phyloP scores from a whole-genome alignment of 1,140 invertebrate species.

The Papilio aristodemus region DNA sequence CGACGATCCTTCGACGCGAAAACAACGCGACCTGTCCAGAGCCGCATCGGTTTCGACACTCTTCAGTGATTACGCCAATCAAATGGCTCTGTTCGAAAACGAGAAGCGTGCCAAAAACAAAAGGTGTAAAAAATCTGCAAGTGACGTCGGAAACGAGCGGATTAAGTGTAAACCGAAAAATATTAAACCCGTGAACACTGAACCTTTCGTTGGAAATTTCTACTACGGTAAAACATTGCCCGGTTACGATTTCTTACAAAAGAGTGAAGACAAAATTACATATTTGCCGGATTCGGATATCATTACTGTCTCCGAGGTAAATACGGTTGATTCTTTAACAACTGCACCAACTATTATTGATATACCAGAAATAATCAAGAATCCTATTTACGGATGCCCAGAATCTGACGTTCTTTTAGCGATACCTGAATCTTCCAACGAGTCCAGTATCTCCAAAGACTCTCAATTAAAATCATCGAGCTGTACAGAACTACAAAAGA shows the following conservation, averaged over 20 bases:
- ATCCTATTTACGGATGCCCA: constrained; percentile 67
- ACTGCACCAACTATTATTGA: constrained; percentile 63
- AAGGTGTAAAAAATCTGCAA: constrained; percentile 66
- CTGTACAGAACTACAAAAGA: constrained; percentile 69
- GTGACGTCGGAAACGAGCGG: constrained; percentile 61
- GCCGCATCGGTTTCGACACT: constrained; percentile 75
- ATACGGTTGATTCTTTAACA: constrained; percentile 57
- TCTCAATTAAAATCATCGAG: constrained; percentile 68
- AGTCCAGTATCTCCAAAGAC: constrained; percentile 57
- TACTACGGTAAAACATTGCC: constrained; percentile 72
- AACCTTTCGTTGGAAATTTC: constrained; percentile 74
- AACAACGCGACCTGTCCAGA: constrained; percentile 60
- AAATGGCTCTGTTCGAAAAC: constrained; percentile 75
- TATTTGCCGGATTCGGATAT: constrained; percentile 73
- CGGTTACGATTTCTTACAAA: constrained; percentile 60
- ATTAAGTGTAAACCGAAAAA: constrained; percentile 61
- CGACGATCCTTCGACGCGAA: constrained; percentile 58
- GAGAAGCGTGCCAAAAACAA: constrained; percentile 51
- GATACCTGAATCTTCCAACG: constrained; percentile 56
- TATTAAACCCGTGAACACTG: constrained; percentile 65
- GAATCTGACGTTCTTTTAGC: constrained; percentile 59
- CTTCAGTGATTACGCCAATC: constrained; percentile 79
- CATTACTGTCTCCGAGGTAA: constrained; percentile 63
- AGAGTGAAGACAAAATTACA: constrained; percentile 66
- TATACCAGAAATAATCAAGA: constrained; percentile 63